Conservation (phyloP, 1,140 invertebrate genomes). For the Papilio aristodemus region DNA sequence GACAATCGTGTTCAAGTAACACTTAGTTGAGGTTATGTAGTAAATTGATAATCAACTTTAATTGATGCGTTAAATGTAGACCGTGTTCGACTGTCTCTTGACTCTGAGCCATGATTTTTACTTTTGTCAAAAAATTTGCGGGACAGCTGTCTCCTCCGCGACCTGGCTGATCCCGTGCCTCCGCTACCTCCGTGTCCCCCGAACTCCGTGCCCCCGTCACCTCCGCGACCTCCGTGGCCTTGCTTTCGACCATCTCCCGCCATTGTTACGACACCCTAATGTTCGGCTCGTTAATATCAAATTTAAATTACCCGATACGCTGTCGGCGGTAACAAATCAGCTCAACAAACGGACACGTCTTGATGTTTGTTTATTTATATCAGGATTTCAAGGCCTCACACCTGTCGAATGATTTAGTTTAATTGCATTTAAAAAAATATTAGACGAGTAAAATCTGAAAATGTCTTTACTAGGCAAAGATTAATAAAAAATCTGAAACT, state of each 20-base stretch:
- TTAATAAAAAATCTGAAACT: no score
- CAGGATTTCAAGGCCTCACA: background rate
- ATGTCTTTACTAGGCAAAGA: no score
- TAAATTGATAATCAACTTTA: background rate
- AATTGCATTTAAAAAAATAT: no score
- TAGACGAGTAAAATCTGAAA: no score
- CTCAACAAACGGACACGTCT: conserved; percentile 3
- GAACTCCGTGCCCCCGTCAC: background rate
- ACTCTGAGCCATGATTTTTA: background rate
- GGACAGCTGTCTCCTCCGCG: no score
- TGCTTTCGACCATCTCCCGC: conserved; percentile 24
- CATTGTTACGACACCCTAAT: conserved; percentile 34
- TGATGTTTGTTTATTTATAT: background rate
- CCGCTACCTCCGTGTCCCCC: background rate
- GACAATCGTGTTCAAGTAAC: no score
- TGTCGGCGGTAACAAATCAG: background rate
- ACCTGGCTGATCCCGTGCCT: background rate
- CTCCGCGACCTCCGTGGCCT: background rate
- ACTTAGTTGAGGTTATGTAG: no score
- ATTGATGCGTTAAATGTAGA: background rate
- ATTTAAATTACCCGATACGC: conserved; percentile 28
- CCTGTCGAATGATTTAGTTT: background rate
- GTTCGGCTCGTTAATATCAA: conserved; percentile 29
- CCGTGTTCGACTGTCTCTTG: background rate
- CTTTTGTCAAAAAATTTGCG: background rate